phyloP scores from a whole-genome alignment of 1,140 invertebrate genomes.

The Saxidomus purpurata region DNA sequence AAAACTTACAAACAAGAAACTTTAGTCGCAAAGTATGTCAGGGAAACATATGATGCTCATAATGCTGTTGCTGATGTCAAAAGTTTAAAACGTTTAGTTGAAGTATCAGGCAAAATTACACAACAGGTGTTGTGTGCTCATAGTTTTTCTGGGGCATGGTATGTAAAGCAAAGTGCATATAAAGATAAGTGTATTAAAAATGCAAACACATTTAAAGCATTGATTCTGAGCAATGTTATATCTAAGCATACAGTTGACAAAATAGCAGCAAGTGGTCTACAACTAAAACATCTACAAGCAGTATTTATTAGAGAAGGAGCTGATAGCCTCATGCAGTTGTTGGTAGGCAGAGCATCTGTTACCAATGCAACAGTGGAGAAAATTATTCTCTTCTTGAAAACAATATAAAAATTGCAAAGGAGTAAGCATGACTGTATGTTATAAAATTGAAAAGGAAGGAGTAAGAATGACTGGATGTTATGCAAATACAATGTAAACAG shows the following conservation, averaged over 20 bases:
- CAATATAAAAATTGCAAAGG: no score
- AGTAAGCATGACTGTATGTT: no score
- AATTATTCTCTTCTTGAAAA: background rate
- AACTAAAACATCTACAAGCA: background rate
- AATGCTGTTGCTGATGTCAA: slow-evolving; percentile 13
- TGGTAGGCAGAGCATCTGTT: background rate
- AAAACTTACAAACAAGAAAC: slow-evolving; percentile 1
- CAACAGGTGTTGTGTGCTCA: background rate
- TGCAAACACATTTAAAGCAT: background rate
- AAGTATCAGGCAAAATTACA: background rate
- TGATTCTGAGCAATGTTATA: background rate
- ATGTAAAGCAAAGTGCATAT: background rate
- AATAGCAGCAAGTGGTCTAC: background rate
- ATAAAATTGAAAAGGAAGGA: no score
- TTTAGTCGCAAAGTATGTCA: background rate
- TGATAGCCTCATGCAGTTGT: background rate
- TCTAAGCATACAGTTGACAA: background rate
- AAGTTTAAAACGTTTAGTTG: background rate
- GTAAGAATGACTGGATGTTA: no score
- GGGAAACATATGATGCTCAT: background rate
- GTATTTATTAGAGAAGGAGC: no score
- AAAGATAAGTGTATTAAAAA: background rate
- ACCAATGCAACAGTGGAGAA: background rate
- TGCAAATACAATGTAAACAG: no score
- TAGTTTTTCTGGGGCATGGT: background rate